Evolutionary conservation across 2,113 vertebrate species (phyloP).

Genomic region (Microcebus lehilahytsara): DNA sequence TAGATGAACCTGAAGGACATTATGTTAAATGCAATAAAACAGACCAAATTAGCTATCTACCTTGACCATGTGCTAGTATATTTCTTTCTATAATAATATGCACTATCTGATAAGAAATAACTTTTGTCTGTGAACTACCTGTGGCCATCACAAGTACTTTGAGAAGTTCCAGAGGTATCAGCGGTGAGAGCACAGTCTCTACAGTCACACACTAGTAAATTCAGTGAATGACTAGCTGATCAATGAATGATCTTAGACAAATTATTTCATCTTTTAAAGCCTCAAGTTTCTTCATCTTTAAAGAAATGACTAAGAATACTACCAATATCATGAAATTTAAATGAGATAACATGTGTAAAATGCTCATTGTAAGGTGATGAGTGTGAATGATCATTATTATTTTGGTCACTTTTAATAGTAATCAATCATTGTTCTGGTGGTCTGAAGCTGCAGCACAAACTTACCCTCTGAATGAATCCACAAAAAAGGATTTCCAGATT

Average conservation of each 20-base stretch:
- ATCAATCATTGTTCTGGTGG: not conserved
- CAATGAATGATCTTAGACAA: not conserved
- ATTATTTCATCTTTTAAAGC: not conserved
- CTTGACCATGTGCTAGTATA: not conserved
- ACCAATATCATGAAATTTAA: not conserved
- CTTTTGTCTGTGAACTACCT: not conserved
- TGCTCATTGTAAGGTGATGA: not conserved
- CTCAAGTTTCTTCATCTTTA: not conserved
- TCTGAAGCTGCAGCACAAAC: not conserved
- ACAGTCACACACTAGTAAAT: not conserved
- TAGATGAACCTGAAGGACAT: not conserved
- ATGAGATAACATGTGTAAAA: not conserved
- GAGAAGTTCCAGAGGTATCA: not conserved
- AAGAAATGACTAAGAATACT: not conserved
- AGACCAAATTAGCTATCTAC: not conserved
- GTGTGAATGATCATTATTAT: not conserved
- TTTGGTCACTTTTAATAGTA: not conserved
- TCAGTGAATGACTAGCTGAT: too few relatives aligned
- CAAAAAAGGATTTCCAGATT: not conserved
- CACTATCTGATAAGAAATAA: not conserved
- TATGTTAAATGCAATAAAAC: not conserved
- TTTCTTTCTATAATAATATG: not conserved
- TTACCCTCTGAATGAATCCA: not conserved
- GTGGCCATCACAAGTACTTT: not conserved
- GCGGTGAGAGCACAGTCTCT: not conserved